Conservation (phyloP, 2,113 vertebrate genomes). For the Gymnobelideus leadbeateri region DNA sequence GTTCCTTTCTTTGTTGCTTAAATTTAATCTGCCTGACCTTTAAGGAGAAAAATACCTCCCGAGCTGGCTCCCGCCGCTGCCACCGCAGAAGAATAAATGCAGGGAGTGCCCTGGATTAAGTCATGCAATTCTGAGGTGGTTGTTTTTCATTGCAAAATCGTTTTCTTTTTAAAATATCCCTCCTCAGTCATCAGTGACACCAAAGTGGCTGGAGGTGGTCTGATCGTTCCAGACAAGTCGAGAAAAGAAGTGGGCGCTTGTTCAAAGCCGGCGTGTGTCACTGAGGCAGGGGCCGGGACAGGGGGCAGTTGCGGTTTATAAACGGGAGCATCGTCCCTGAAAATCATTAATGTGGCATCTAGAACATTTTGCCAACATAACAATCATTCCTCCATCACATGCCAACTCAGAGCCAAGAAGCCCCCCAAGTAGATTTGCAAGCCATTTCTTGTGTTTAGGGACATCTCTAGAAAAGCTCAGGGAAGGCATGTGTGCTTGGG, state of each 20-base stretch:
- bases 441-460: constrained; percentile 37
- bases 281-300: not conserved
- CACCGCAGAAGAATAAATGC: constrained; percentile 47
- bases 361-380: not conserved
- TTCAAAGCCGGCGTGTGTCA: not conserved
- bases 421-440: not conserved
- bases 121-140: not conserved
- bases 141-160: not conserved
- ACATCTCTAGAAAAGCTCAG: not conserved
- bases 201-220: not conserved
- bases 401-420: not conserved
- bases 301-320: not conserved
- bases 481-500: constrained; percentile 41
- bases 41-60: constrained; percentile 46
- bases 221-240: not conserved
- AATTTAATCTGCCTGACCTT: constrained; percentile 48
- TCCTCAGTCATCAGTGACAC: not conserved
- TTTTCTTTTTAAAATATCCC: constrained; percentile 2
- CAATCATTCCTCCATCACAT: too few relatives aligned
- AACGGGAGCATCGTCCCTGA: fast-evolving
- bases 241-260: not conserved
- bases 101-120: not conserved
- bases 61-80: constrained; percentile 31
- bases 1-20: constrained; percentile 52
- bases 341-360: not conserved